Conservation (phyloP, 2,888 invertebrate species). For the Ephialtes manifestator region DNA sequence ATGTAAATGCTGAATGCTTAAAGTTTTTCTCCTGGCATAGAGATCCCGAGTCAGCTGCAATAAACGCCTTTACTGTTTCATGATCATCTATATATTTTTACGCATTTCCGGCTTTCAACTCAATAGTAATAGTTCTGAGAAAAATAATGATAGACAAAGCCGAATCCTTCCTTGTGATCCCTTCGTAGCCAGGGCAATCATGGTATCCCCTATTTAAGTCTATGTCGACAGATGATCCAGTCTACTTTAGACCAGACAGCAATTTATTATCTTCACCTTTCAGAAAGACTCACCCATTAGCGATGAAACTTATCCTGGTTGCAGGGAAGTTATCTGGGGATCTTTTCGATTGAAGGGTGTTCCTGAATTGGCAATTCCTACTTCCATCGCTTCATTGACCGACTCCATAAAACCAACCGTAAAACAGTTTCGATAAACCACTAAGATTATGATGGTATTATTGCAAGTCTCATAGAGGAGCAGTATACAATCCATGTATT, state of each 20-base stretch:
- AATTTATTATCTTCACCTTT: no score
- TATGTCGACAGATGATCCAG: not conserved
- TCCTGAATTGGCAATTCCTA: conserved; percentile 13
- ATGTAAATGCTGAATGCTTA: no score
- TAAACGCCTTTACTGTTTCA: conserved; percentile 29
- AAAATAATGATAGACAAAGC: conserved; percentile 44
- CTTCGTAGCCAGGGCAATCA: conserved; percentile 20
- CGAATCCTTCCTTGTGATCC: conserved; percentile 24
- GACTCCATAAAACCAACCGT: not conserved
- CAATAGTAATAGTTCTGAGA: not conserved
- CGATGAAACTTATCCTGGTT: conserved; percentile 30
- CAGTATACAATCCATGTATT: not conserved
- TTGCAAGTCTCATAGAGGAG: not conserved
- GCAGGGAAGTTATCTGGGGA: conserved; percentile 14
- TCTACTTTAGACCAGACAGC: not conserved
- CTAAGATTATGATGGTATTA: conserved; percentile 8
- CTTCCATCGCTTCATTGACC: conserved; percentile 2
- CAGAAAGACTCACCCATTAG: not conserved
- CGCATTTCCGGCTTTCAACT: conserved; percentile 35
- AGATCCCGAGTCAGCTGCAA: conserved; percentile 4
- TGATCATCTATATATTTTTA: conserved; percentile 15
- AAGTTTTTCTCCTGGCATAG: not conserved
- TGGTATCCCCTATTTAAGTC: conserved; percentile 41
- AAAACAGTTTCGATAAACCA: conserved; percentile 17
- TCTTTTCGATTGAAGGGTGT: not conserved